Conservation (phyloP, 1,140 invertebrate genomes). For the Drosophila chauvacae region DNA sequence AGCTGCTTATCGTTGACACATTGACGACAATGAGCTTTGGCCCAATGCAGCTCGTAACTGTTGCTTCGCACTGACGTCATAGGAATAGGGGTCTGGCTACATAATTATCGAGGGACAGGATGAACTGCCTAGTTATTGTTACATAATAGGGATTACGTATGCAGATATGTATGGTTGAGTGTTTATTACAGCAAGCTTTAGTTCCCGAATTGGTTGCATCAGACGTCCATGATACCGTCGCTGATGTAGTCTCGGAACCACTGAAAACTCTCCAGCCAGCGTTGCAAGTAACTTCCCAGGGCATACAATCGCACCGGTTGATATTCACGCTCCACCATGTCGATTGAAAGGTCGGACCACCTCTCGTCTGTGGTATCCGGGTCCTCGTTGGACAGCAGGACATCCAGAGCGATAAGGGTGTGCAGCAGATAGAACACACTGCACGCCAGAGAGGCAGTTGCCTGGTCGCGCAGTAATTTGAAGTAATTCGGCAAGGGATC, state of each 20-base stretch:
- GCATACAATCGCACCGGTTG: conserved; percentile 51
- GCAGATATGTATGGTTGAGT: neutral
- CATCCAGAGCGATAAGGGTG: conserved; percentile 46
- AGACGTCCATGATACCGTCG: neutral
- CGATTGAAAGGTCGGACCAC: neutral
- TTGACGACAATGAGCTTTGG: conserved; percentile 60
- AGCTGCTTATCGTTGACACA: conserved; percentile 65
- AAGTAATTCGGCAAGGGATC: conserved; percentile 48
- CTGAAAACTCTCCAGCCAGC: conserved; percentile 16
- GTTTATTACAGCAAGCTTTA: neutral
- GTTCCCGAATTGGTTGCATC: neutral
- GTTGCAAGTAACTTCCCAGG: conserved; percentile 18
- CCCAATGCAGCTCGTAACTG: conserved; percentile 45
- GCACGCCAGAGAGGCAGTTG: conserved; percentile 11
- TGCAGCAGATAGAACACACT: conserved; percentile 52
- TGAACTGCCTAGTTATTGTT: neutral
- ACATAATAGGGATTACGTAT: neutral
- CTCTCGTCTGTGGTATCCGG: neutral
- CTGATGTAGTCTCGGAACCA: conserved; percentile 47
- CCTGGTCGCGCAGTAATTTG: conserved; percentile 26
- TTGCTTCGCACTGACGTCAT: conserved; percentile 59
- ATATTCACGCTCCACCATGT: conserved; percentile 6
- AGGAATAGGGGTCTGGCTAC: neutral
- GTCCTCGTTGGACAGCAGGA: conserved; percentile 36
- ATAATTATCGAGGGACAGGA: neutral